Evolutionary conservation across 1,140 invertebrate genomes (phyloP), one percentile per base, ranked within the genome.

Genomic region (Temnothorax nylanderi): DNA sequence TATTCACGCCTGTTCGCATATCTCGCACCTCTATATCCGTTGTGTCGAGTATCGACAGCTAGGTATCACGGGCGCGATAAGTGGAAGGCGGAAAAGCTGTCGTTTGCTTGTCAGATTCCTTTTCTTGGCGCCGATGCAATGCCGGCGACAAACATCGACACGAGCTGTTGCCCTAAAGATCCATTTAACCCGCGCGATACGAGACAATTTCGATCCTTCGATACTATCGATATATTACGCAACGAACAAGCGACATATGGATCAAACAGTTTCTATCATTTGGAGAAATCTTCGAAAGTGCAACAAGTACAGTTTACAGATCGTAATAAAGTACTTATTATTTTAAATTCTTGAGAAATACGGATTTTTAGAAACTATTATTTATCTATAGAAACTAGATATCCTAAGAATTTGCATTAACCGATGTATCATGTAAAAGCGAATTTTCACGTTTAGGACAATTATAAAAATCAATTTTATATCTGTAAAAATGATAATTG

Each of bases 31-130:
- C 44, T 80, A 18, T 69, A 47, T 77, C 75, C 75, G 58, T 41
- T 41, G 58, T 41, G 77, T 56, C 21, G 41, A 75, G 56, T 74
- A 84, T 84, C 56, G 44, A 60, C 54, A 74, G 18, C 18, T 6
- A 58, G 51, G 4, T 82, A 74, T 82, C 69, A n/a, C 41, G 65
- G n/a, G 18, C 4, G 8, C 18, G 54, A 60, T 41, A 56, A 32
- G 54, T 76, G 41, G 44, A 85, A 86, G 75, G 56, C 49, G 47
- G 51, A 47, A 67, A 32, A 18, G 74, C 69, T 88, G 76, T 71
- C 51, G 82, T 86, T 89, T 86, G 60, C 37, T 21, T 65, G 67
- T 80, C 60, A 58, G 60, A 89, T 86, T 75, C 26, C 80, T 78
- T 77, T 77, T 56, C 74, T 67, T 16, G 5, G 13, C 41, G 41